A percentile compares a stretch with the other conserved stretches of the same genome.
phyloP scores from a whole-genome alignment of 2,888 invertebrate species.

The Phortica magna region DNA sequence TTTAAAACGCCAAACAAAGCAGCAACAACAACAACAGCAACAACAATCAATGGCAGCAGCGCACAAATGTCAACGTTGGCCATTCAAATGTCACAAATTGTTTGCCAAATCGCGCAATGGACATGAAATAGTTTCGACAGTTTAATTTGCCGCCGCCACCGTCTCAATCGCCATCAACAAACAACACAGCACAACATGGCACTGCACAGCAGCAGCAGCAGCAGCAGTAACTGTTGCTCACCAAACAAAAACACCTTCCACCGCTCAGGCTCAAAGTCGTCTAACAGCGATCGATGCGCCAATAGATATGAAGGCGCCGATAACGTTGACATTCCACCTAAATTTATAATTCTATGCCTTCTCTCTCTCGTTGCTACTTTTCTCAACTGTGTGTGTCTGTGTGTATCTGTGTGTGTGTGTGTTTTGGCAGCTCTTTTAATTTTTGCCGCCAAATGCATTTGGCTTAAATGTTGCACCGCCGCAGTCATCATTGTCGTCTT shows the following conservation, averaged over 20 bases:
- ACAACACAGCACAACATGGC: not conserved
- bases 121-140: slow-evolving; percentile 77
- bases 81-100: slow-evolving; percentile 76
- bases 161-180: slow-evolving; percentile 43
- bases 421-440: slow-evolving; percentile 65
- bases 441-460: slow-evolving; percentile 63
- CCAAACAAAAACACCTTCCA: slow-evolving; percentile 24
- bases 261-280: not conserved
- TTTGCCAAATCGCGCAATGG: slow-evolving; percentile 72
- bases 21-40: slow-evolving; percentile 6
- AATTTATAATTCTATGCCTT: slow-evolving; percentile 69
- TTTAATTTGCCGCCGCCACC: slow-evolving; percentile 71
- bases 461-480: slow-evolving; percentile 29
- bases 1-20: not conserved
- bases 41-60: slow-evolving; percentile 56
- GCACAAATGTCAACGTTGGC: slow-evolving; percentile 69
- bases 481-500: not conserved
- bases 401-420: slow-evolving; percentile 36
- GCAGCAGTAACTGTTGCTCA: slow-evolving; percentile 47
- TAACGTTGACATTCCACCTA: slow-evolving; percentile 73
- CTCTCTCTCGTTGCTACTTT: not conserved
- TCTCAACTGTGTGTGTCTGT: slow-evolving; percentile 33
- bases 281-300: slow-evolving; percentile 56
- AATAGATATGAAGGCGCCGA: slow-evolving; percentile 66
- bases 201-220: slow-evolving; percentile 35